Percentiles rank a stretch among this genome's conserved stretches.
Evolutionary conservation across 2,888 invertebrate genomes (phyloP).

Genomic region (Phengaris alcon): DNA sequence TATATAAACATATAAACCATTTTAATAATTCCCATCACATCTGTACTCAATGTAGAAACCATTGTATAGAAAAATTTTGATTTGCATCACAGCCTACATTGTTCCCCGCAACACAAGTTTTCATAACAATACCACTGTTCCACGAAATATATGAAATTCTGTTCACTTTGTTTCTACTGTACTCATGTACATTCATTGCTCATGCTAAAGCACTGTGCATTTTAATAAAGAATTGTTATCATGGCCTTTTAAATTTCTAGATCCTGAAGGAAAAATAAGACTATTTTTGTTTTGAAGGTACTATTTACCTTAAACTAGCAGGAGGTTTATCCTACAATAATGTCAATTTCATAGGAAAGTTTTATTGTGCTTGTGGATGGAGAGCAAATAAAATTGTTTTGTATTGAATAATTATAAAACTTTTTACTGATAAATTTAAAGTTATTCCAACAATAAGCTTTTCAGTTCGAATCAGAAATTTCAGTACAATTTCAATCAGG

Average conservation of each 20-base stretch:
- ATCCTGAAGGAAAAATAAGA: neutral
- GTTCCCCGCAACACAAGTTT: conserved; percentile 35
- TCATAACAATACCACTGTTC: conserved; percentile 45
- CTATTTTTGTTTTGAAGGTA: neutral
- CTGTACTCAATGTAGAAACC: conserved; percentile 2
- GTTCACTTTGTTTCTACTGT: conserved; percentile 21
- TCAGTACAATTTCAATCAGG: too few species aligned
- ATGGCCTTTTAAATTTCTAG: neutral
- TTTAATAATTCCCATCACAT: conserved; percentile 24
- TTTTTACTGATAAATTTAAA: too few species aligned
- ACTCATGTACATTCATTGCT: neutral
- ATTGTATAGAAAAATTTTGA: conserved; percentile 30
- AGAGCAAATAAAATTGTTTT: too few species aligned
- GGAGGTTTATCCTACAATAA: neutral
- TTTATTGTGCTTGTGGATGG: too few species aligned
- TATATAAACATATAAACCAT: neutral
- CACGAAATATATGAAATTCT: conserved; percentile 37
- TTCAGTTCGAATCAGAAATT: too few species aligned
- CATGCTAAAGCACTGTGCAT: neutral
- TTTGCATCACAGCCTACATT: conserved; percentile 36
- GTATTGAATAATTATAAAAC: too few species aligned
- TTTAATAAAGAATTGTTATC: neutral
- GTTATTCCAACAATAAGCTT: too few species aligned
- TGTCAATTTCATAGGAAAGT: too few species aligned
- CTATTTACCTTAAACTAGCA: neutral